Evolutionary conservation across 1,140 invertebrate species (phyloP).

Genomic region (Leptinotarsa undecemlineata): DNA sequence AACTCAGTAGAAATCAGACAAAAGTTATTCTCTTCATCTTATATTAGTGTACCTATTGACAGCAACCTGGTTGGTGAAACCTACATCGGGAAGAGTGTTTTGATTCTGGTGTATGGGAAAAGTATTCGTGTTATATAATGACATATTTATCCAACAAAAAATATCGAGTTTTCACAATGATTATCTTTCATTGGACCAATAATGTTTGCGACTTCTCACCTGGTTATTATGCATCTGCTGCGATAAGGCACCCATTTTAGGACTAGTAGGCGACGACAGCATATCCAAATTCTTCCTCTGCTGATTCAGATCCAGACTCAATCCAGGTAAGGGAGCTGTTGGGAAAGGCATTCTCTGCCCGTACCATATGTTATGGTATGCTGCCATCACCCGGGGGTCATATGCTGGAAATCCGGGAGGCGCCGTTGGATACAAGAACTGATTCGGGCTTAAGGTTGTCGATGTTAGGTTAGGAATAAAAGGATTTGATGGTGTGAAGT

Average conservation of each 20-base stretch:
- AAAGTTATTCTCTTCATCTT: too few relatives aligned
- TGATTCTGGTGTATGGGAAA: too few relatives aligned
- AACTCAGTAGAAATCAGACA: too few relatives aligned
- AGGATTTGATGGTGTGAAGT: constrained; percentile 57
- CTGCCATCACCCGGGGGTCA: constrained; percentile 52
- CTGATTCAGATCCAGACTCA: constrained; percentile 32
- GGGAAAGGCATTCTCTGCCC: constrained; percentile 45
- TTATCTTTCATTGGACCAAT: not conserved
- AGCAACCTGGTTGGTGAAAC: too few relatives aligned
- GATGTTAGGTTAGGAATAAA: constrained; percentile 59
- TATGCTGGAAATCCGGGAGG: constrained; percentile 55
- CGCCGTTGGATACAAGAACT: constrained; percentile 55
- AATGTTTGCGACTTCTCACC: constrained; percentile 6
- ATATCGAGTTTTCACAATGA: too few relatives aligned
- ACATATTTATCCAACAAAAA: too few relatives aligned
- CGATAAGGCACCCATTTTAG: constrained; percentile 25
- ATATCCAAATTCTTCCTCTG: constrained; percentile 40
- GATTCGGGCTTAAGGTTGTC: constrained; percentile 60
- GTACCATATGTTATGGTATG: constrained; percentile 47
- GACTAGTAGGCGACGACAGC: constrained; percentile 31
- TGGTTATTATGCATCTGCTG: constrained; percentile 14
- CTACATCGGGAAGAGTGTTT: too few relatives aligned
- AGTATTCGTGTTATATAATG: too few relatives aligned
- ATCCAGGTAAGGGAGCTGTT: constrained; percentile 27
- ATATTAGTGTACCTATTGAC: too few relatives aligned